Percentiles rank a stretch among this genome's conserved stretches.
Evolutionary conservation across 2,888 invertebrate species (phyloP).

Genomic region (Melanophora roralis): DNA sequence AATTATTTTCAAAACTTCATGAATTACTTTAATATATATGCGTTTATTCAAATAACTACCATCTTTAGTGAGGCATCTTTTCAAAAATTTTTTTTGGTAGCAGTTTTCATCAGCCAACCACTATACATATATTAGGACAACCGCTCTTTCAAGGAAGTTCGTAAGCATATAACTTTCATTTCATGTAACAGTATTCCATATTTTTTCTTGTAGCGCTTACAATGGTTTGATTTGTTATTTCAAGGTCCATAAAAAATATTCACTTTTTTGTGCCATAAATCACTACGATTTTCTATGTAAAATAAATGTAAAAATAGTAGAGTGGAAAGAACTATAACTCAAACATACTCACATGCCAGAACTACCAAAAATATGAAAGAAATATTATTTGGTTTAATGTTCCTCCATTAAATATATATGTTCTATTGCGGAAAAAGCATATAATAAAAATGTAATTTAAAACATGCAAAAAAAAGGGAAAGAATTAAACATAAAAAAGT

Average conservation of each 20-base stretch:
- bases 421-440: constrained; percentile 54
- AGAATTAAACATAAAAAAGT: constrained; percentile 22
- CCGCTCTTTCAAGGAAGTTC: too few species aligned
- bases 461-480: constrained; percentile 44
- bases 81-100: too few species aligned
- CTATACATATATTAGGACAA: too few species aligned
- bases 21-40: too few species aligned
- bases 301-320: constrained; percentile 56
- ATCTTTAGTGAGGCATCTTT: too few species aligned
- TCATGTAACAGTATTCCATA: too few species aligned
- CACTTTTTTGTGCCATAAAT: constrained; percentile 16
- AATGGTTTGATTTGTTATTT: constrained; percentile 23
- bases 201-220: background rate
- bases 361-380: background rate
- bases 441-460: constrained; percentile 54
- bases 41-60: too few species aligned
- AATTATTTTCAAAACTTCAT: too few species aligned
- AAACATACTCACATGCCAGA: constrained; percentile 24
- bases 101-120: too few species aligned
- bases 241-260: constrained; percentile 1
- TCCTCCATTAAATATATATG: constrained; percentile 60
- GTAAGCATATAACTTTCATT: too few species aligned
- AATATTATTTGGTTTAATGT: background rate
- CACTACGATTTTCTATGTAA: background rate
- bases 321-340: constrained; percentile 46